Conservation (phyloP, 2,113 vertebrate species). For the Etheostoma spectabile region DNA sequence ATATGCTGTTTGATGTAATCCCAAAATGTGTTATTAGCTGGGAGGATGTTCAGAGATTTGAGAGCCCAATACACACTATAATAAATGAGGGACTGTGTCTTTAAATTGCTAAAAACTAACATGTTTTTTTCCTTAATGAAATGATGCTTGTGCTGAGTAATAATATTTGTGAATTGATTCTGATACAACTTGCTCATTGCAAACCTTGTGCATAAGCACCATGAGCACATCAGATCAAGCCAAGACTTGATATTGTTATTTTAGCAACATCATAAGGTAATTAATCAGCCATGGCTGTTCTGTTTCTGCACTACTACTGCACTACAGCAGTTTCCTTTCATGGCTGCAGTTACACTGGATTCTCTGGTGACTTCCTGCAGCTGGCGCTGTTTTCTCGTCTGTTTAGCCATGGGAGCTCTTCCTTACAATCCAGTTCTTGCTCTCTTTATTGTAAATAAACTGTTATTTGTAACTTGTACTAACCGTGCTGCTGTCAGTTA, state of each 20-base stretch:
- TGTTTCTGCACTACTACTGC: constrained; percentile 5
- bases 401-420: too few species aligned
- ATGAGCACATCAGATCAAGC: background rate
- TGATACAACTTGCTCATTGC: background rate
- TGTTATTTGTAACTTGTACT: background rate
- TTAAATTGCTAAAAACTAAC: background rate
- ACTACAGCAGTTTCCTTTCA: background rate
- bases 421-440: too few species aligned
- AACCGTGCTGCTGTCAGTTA: background rate
- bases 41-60: background rate
- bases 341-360: background rate
- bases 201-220: background rate
- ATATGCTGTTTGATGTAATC: background rate
- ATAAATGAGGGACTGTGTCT: background rate
- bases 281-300: constrained; percentile 23
- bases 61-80: background rate
- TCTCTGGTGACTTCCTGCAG: constrained; percentile 1
- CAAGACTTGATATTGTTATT: constrained; percentile 11
- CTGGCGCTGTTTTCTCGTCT: background rate
- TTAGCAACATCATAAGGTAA: background rate
- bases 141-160: background rate
- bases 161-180: background rate
- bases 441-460: constrained; percentile 1
- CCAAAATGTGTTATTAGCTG: background rate
- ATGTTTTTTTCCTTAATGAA: background rate